These are phyloP conservation scores for Volucella bombylans DNA, from an alignment of 2,888 invertebrate species.

Conservation along the genomic window DNA sequence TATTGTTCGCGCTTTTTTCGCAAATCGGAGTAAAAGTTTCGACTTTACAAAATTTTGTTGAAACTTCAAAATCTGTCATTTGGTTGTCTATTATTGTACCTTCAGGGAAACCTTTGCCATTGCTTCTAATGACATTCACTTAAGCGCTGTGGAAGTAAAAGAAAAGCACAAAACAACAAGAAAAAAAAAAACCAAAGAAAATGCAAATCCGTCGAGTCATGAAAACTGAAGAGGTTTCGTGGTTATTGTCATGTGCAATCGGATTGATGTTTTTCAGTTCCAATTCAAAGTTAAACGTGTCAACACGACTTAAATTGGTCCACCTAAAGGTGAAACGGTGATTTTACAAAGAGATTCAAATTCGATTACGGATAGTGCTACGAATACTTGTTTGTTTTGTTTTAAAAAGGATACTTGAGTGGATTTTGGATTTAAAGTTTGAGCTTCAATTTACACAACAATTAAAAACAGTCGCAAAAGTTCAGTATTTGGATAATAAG, in stretches of 20 bases:
- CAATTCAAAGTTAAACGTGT: conserved; percentile 54
- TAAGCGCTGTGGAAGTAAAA: conserved; percentile 6
- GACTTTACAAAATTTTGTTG: conserved; percentile 55
- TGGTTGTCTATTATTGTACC: conserved; percentile 25
- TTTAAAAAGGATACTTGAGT: conserved; percentile 8
- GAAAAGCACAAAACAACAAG: not conserved
- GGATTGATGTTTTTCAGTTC: conserved; percentile 43
- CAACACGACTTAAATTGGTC: conserved; percentile 48
- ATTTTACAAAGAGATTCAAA: not conserved
- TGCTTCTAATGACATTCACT: conserved; percentile 61
- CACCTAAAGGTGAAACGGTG: conserved; percentile 41
- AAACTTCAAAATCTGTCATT: conserved; percentile 52
- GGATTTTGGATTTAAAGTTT: conserved; percentile 34
- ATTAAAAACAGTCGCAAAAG: no score
- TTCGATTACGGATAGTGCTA: not conserved
- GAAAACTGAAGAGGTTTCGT: conserved; percentile 46
- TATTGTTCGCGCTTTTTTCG: not conserved
- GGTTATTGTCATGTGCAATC: conserved; percentile 46
- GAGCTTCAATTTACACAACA: no score
- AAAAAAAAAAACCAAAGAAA: conserved; percentile 9
- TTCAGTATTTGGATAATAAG: no score
- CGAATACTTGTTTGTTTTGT: not conserved
- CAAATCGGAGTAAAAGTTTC: conserved; percentile 45
- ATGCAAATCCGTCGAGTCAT: conserved; percentile 46
- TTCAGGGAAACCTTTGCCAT: conserved; percentile 3